These are phyloP conservation scores for Lycodopsis pacificus DNA, from an alignment of 2,797 vertebrate genomes.

Conservation along the genomic window DNA sequence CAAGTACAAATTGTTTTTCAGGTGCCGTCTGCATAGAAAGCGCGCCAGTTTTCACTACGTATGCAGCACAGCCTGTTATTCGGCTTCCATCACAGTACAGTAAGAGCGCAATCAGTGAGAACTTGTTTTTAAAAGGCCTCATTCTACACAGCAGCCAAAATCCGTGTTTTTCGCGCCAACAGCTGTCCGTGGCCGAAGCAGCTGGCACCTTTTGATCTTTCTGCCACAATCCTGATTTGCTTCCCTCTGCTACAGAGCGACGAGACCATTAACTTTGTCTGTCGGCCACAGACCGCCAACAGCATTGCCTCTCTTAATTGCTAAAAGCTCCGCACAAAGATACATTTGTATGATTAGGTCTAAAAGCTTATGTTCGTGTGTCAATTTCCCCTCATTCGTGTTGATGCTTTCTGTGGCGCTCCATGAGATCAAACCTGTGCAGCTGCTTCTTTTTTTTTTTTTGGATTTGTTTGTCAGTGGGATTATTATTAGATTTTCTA, in stretches of 20 bases:
- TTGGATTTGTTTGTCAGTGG: slow-evolving; percentile 3
- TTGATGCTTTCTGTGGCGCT: slow-evolving; percentile 14
- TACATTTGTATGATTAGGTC: slow-evolving; percentile 12
- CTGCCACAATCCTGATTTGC: slow-evolving; percentile 46
- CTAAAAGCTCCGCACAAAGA: slow-evolving; percentile 24
- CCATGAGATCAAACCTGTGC: slow-evolving; percentile 26
- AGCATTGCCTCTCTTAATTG: slow-evolving; percentile 15
- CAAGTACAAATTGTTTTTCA: slow-evolving; percentile 40
- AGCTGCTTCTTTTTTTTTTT: slow-evolving; percentile 3
- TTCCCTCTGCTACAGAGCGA: slow-evolving; percentile 19
- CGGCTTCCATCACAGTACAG: slow-evolving; percentile 18
- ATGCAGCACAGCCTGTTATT: slow-evolving; percentile 31
- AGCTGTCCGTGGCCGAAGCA: slow-evolving; percentile 47
- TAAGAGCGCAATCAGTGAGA: slow-evolving; percentile 21
- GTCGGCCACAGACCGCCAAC: slow-evolving; percentile 26
- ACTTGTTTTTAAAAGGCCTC: not conserved
- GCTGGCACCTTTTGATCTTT: slow-evolving; percentile 48
- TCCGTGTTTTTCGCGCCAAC: slow-evolving; percentile 32
- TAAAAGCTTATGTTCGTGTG: not conserved
- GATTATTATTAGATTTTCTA: slow-evolving; percentile 16
- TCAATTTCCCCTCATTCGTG: slow-evolving; percentile 15
- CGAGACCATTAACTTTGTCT: slow-evolving; percentile 52
- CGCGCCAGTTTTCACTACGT: slow-evolving; percentile 6
- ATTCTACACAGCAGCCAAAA: slow-evolving; percentile 29
- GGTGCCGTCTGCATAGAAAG: slow-evolving; percentile 3